Evolutionary conservation across 1,140 invertebrate genomes (phyloP), one percentile per base, ranked within the genome.

Genomic region (Plodia interpunctella): DNA sequence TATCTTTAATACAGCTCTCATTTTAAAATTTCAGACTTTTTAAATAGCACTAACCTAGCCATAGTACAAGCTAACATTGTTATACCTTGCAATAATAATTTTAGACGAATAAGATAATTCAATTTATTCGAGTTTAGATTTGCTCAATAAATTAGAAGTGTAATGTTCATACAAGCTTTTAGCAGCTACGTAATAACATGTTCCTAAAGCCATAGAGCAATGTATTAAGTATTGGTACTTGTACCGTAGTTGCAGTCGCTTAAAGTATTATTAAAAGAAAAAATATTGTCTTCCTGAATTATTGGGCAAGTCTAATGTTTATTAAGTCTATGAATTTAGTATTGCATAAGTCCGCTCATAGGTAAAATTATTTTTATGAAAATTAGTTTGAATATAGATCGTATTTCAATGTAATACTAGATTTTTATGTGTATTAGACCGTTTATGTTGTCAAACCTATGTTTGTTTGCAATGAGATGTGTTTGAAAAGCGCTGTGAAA

Each of bases 141-240:
- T 44, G 38, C 38, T 44, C 38, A 44, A 44, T 44, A 44, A n/a
- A 44, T 44, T 44, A 10, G 38, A 32, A 32, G 30, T 32, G 6
- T 32, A 32, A 32, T 32, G 11, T 6, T 32, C n/a, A n/a, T n/a
- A n/a, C n/a, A n/a, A n/a, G n/a, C n/a, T n/a, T n/a, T n/a, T n/a
- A n/a, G n/a, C n/a, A n/a, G n/a, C n/a, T n/a, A n/a, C n/a, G n/a
- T n/a, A n/a, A n/a, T n/a, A n/a, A n/a, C 11, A 32, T 32, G 9
- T 32, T 32, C 30, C 30, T 32, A 32, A 32, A 32, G 3, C 11
- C 30, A 11, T 32, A 32, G 9, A 32, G 21, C n/a, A 10, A 32
- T 32, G 9, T 11, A 32, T 1, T 11, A 32, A 32, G 30, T 9
- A 32, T 32, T 32, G 30, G 30, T 10, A 25, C 6, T 25, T 25